Base-by-base conservation (phyloP, 2,888 invertebrate species). In the Coleophora deauratella region DNA sequence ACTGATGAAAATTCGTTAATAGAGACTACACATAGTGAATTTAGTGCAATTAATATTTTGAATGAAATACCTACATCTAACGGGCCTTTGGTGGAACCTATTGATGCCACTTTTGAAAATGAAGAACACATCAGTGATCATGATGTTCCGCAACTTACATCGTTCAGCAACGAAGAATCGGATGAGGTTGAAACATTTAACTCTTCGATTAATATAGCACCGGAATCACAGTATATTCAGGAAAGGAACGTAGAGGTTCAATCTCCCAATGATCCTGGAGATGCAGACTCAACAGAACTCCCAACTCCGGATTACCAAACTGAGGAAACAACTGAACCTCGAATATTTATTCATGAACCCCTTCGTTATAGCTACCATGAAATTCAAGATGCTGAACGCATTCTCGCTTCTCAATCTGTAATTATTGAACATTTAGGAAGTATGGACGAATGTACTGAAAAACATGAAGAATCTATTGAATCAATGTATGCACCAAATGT, bases 151-250 rank as follows among this genome's bases (percentile, higher is more conserved):
- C 72, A 73, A 54, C 44, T 59, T 3, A 67, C 68, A 30, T 54
- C 55, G 33, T 68, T 55, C 46, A 68, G 40, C 45, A 73, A 74
- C 47, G 54, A 66, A 27, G 73, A 75, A 43, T 35, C 73, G 21
- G 51, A 34, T 40, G 73, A 75, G 46, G 75, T 72, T 45, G 74
- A 76, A 55, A 36, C 27, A n/a, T 43, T 62, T 40, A 54, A 62
- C 30, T 72, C 61, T 1, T 46, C 47, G 32, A 46, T 34, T 34
- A 35, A 27, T 31, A 37, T 46, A 33, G 1, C 11, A 13, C 10
- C 27, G 9, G 14, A 37, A 12, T n/a, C 30, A 21, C 21, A 21
- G 21, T 21, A 21, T 21, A 21, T 6, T 21, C 21, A 3, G 21
- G 38, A 42, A 27, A 21, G 10, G 9, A 28, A 38, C 11, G 8